Evolutionary conservation across 1,140 invertebrate genomes (phyloP).

Genomic region (Stegodyphus mimosarum): DNA sequence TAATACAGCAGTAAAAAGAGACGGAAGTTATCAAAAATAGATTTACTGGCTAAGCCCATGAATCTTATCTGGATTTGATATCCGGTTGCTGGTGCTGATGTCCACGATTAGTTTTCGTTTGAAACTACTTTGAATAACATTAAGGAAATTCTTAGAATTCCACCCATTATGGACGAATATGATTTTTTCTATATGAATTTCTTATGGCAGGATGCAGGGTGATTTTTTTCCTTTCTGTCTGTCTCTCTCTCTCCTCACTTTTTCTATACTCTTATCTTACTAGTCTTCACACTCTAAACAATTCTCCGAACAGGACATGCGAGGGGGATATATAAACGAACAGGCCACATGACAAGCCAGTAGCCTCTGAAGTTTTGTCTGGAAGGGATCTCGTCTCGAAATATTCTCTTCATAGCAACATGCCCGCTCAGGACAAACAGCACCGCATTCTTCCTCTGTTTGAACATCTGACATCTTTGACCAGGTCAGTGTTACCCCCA

Average conservation of each 20-base stretch:
- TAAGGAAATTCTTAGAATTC: too few species aligned
- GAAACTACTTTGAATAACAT: neutral
- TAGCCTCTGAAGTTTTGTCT: neutral
- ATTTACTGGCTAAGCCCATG: too few species aligned
- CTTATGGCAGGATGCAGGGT: neutral
- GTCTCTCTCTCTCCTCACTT: neutral
- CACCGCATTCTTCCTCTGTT: conserved; percentile 42
- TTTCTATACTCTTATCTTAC: too few species aligned
- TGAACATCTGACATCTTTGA: conserved; percentile 50
- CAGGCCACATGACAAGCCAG: neutral
- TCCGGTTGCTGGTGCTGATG: neutral
- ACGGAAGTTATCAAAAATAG: too few species aligned
- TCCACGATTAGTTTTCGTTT: conserved; percentile 7
- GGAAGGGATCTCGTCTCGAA: neutral
- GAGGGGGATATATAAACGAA: neutral
- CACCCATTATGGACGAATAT: neutral
- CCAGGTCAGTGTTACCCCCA: conserved; percentile 9
- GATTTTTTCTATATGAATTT: neutral
- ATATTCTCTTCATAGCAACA: neutral
- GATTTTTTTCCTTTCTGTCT: neutral
- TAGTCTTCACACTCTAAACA: neutral
- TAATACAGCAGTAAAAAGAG: too few species aligned
- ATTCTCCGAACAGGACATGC: conserved; percentile 5
- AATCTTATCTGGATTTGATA: neutral
- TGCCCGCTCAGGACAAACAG: conserved; percentile 37